Evolutionary conservation across 2,888 invertebrate species (phyloP), one percentile per base, ranked within the genome.

Genomic region (Alloscopus bannaensis): DNA sequence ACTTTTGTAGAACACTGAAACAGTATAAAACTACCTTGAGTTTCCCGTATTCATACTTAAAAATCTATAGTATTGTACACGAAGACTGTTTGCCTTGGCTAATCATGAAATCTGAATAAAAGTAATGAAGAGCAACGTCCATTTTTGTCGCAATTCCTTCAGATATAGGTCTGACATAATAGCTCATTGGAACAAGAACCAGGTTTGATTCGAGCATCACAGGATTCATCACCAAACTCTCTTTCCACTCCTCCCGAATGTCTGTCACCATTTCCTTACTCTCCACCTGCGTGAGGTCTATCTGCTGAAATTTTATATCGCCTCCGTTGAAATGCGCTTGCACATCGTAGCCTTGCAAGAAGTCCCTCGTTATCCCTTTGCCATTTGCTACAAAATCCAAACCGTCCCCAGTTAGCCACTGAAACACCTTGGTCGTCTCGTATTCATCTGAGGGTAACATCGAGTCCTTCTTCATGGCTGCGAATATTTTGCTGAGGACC

Each of bases 341-440:
- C 16, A 83, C 73, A 62, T 83, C 83, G n/a, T 68, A 64, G 0
- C 70, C 73, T 8, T 81, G 75, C 1, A 81, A 20, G 64, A 81
- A 81, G n/a, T 66, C 73, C 2, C 36, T 68, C 70, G 75, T 78
- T 3, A 47, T 2, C 28, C 77, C 77, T 52, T 42, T 72, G 8
- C 64, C 72, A 36, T 62, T 57, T 6, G 80, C 79, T 8, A 71
- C 80, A 68, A 76, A 71, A 26, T 80, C 82, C 11, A 82, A 26
- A 1, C 79, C 82, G 57, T 79, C 79, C 16, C 83, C 83, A 26
- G 83, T 83, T 29, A 81, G 62, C 83, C 83, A 83, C 24, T 83
- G 81, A 18, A 83, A 83, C 8, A 83, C 81, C 6, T 65, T 20
- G 1, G 73, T 68, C 1, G 81, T 81, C 3, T 80, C 81, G 68